These are phyloP conservation scores for Hyles euphorbiae DNA, from an alignment of 1,140 invertebrate species.

Conservation along the genomic window DNA sequence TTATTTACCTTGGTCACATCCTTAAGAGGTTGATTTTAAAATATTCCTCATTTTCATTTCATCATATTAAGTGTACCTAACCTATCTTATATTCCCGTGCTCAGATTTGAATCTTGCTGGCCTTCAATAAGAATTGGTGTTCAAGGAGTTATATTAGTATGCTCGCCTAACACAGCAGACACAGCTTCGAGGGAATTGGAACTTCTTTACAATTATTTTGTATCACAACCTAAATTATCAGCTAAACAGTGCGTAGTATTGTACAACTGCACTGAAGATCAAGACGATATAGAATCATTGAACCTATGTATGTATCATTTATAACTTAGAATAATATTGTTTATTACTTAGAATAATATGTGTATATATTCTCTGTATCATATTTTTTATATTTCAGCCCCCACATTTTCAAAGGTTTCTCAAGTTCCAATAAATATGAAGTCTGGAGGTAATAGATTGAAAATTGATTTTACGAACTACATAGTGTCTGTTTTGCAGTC, in stretches of 20 bases:
- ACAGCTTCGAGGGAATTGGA: slow-evolving; percentile 80
- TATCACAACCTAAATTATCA: slow-evolving; percentile 76
- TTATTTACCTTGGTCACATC: no score
- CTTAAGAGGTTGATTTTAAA: no score
- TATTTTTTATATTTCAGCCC: slow-evolving; percentile 73
- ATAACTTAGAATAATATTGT: not conserved
- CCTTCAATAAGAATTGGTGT: slow-evolving; percentile 82
- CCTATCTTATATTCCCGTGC: no score
- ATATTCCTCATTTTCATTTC: no score
- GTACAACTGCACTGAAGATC: slow-evolving; percentile 72
- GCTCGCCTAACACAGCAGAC: slow-evolving; percentile 76
- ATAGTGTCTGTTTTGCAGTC: slow-evolving; percentile 76
- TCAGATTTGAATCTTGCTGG: slow-evolving; percentile 87
- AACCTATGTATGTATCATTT: slow-evolving; percentile 55
- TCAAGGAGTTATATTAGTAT: slow-evolving; percentile 86
- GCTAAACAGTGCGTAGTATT: slow-evolving; percentile 78
- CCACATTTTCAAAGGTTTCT: slow-evolving; percentile 79
- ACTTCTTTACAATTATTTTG: slow-evolving; percentile 84
- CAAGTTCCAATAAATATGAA: slow-evolving; percentile 81
- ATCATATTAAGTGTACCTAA: no score
- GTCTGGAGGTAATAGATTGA: slow-evolving; percentile 78
- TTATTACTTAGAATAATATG: not conserved
- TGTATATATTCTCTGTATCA: not conserved
- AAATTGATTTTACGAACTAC: slow-evolving; percentile 81
- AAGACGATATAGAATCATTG: slow-evolving; percentile 56